A percentile compares a stretch with the other conserved stretches of the same genome.
Conservation (phyloP, 2,888 invertebrate species). For the Tromatobia lineatoria region DNA sequence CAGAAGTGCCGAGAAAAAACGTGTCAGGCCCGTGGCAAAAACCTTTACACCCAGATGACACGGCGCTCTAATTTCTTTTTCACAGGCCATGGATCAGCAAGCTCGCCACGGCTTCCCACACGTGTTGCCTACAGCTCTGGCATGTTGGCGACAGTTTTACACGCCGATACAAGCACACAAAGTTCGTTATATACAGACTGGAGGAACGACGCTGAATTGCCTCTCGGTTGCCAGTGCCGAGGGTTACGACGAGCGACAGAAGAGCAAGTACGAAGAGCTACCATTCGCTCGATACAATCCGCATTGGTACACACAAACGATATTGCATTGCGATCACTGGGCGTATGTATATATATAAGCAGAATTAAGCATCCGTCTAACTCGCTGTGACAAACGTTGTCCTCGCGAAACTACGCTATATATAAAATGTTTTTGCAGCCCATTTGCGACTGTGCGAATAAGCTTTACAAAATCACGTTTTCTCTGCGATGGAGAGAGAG, state of each 20-base stretch:
- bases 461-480: constrained; percentile 17
- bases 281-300: constrained; percentile 27
- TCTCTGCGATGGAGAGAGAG: background rate
- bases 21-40: constrained; percentile 11
- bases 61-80: constrained; percentile 41
- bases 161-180: constrained; percentile 11
- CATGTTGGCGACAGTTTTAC: constrained; percentile 38
- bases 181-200: background rate
- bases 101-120: constrained; percentile 39
- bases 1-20: constrained; percentile 15
- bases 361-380: constrained; percentile 23
- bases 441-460: constrained; percentile 53
- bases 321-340: background rate
- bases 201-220: constrained; percentile 6
- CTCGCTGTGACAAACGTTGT: background rate
- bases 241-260: constrained; percentile 2
- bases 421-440: constrained; percentile 29
- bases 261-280: background rate
- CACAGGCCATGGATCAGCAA: constrained; percentile 38
- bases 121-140: constrained; percentile 29
- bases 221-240: constrained; percentile 1
- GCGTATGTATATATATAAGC: constrained; percentile 2
- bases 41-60: constrained; percentile 49
- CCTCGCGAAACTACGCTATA: constrained; percentile 11
- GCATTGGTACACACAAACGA: background rate